These are phyloP conservation scores for Morus bassanus DNA, from an alignment of 2,797 vertebrate genomes.

Conservation along the genomic window DNA sequence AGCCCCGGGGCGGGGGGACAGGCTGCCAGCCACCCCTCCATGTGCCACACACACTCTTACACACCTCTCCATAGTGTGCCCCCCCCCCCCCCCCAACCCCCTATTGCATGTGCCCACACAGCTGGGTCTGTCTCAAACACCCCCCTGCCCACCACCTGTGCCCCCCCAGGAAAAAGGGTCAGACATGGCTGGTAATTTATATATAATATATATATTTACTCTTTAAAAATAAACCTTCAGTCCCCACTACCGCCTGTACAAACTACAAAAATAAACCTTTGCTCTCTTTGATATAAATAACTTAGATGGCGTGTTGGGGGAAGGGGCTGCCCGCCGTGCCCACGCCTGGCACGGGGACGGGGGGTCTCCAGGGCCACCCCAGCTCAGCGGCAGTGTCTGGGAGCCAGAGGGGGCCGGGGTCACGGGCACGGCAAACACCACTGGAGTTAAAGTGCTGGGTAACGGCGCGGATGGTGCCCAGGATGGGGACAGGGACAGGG, in stretches of 20 bases:
- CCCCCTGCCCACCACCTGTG: not conserved
- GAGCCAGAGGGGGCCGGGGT: not conserved
- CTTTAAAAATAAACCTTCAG: conserved; percentile 99
- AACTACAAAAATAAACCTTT: conserved; percentile 99
- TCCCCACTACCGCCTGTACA: conserved; percentile 94
- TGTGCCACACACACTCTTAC: not conserved
- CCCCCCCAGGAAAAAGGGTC: conserved; percentile 49
- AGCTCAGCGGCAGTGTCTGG: not conserved
- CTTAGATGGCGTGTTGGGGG: conserved; percentile 87
- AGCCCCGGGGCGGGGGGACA: not conserved
- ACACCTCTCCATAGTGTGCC: no score
- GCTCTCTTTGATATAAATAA: conserved; percentile 96
- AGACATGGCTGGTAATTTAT: conserved; percentile 85
- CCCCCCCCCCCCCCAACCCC: conserved; percentile 16
- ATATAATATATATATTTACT: conserved; percentile 97
- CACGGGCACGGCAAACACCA: conserved; percentile 27
- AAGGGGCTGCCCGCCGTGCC: not conserved
- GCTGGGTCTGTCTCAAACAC: not conserved
- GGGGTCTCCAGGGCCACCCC: conserved; percentile 1
- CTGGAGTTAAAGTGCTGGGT: conserved; percentile 71
- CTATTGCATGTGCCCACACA: not conserved
- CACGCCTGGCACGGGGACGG: conserved; percentile 26
- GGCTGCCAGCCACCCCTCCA: not conserved
- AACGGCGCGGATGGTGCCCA: not conserved
- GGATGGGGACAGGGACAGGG: not conserved